These are phyloP conservation scores for Crambe crambe DNA, from an alignment of 37 sponge, comb jelly and placozoan genomes.

Conservation along the genomic window DNA sequence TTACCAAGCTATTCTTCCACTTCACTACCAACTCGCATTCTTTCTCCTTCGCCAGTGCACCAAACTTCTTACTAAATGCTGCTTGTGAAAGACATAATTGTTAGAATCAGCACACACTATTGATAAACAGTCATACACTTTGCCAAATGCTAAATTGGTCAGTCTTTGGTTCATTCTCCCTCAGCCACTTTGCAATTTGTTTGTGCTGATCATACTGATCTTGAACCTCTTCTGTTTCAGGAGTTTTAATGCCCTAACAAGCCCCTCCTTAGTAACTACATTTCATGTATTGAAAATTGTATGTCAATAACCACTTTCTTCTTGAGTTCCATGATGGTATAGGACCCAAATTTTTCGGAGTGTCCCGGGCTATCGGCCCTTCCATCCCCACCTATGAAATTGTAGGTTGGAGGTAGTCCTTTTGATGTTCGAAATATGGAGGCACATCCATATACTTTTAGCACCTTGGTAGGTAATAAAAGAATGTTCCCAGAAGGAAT, in stretches of 20 bases:
- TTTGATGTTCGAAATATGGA: slow-evolving; percentile 61
- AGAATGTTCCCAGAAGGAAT: slow-evolving; percentile 61
- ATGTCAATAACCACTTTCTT: background rate
- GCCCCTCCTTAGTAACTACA: slow-evolving; percentile 64
- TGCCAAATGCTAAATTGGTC: slow-evolving; percentile 67
- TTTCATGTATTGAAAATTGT: too few species aligned
- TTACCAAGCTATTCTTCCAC: slow-evolving; percentile 52
- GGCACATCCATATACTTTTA: slow-evolving; percentile 12
- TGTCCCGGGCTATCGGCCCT: slow-evolving; percentile 67
- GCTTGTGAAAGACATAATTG: background rate
- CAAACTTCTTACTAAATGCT: slow-evolving; percentile 41
- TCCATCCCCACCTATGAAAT: slow-evolving; percentile 62
- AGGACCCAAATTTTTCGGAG: slow-evolving; percentile 48
- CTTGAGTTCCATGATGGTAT: slow-evolving; percentile 20
- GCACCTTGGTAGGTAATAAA: slow-evolving; percentile 41
- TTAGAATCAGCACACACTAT: background rate
- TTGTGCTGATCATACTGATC: slow-evolving; percentile 43
- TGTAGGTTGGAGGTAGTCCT: slow-evolving; percentile 30
- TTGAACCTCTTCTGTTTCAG: slow-evolving; percentile 19
- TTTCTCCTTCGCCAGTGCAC: slow-evolving; percentile 35
- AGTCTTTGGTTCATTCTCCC: slow-evolving; percentile 23
- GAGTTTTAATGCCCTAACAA: background rate
- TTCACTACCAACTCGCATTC: slow-evolving; percentile 40
- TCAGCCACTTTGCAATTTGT: slow-evolving; percentile 48
- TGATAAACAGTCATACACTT: slow-evolving; percentile 36